These are phyloP conservation scores for Heliconius melpomene DNA, from an alignment of 1,140 invertebrate species.

Conservation along the genomic window DNA sequence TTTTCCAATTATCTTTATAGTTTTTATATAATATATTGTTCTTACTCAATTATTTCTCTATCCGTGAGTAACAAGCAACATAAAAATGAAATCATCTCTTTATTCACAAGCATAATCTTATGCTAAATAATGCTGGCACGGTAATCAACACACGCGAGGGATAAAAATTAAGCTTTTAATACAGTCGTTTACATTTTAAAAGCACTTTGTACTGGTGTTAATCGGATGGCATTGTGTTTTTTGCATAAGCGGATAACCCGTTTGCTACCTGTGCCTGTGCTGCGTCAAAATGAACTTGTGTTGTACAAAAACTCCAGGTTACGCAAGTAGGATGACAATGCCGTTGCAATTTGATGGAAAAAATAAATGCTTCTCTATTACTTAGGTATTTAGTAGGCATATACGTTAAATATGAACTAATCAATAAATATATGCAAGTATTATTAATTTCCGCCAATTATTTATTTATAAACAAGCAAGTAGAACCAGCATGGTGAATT, in stretches of 20 bases:
- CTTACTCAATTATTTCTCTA: background rate
- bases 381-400: too few species aligned
- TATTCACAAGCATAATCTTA: background rate
- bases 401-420: too few species aligned
- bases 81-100: background rate
- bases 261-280: conserved; percentile 65
- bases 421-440: too few species aligned
- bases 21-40: too few species aligned
- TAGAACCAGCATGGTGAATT: too few species aligned
- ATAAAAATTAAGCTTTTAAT: conserved; percentile 60
- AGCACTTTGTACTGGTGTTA: conserved; percentile 67
- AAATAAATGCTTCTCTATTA: too few species aligned
- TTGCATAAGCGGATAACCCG: conserved; percentile 81
- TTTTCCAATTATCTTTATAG: too few species aligned
- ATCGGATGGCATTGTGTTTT: conserved; percentile 73
- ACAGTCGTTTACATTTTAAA: conserved; percentile 58
- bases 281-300: conserved; percentile 49
- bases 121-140: conserved; percentile 16
- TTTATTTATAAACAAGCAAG: too few species aligned
- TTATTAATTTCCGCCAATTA: too few species aligned
- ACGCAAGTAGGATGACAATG: conserved; percentile 57
- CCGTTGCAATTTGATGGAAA: background rate
- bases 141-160: conserved; percentile 57
- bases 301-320: conserved; percentile 63
- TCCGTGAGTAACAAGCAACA: background rate